These are phyloP conservation scores for Anarrhichthys ocellatus DNA, from an alignment of 2,113 vertebrate species.

Conservation along the genomic window DNA sequence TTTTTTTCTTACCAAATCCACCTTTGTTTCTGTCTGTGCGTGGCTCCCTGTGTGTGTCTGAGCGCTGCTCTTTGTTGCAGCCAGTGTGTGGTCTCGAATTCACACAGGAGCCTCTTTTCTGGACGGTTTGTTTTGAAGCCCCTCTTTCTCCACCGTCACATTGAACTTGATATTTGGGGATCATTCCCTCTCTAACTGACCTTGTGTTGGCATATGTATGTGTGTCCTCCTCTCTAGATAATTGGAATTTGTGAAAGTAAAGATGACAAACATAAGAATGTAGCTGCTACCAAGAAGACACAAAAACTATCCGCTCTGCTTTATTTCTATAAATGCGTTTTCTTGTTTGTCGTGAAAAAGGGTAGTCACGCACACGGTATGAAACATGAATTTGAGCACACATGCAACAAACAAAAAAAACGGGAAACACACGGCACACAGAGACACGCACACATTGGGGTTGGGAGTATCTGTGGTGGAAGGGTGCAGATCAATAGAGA, in stretches of 20 bases:
- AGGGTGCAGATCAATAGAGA: slow-evolving; percentile 92
- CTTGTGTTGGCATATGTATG: slow-evolving; percentile 32
- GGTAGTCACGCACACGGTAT: neutral
- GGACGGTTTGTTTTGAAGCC: slow-evolving; percentile 59
- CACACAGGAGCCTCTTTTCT: slow-evolving; percentile 75
- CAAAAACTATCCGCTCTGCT: neutral
- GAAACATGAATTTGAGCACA: neutral
- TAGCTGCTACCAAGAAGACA: neutral
- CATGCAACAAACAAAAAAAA: neutral
- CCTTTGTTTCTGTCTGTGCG: slow-evolving; percentile 56
- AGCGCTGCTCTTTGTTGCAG: slow-evolving; percentile 87
- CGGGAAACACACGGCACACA: slow-evolving; percentile 6
- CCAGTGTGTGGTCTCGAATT: slow-evolving; percentile 85
- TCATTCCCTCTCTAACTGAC: slow-evolving; percentile 42
- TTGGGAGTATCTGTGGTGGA: slow-evolving; percentile 86
- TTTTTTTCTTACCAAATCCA: slow-evolving; percentile 55
- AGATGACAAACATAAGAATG: neutral
- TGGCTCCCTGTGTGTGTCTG: slow-evolving; percentile 68
- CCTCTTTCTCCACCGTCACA: slow-evolving; percentile 37
- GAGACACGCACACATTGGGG: slow-evolving; percentile 39
- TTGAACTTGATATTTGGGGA: slow-evolving; percentile 68
- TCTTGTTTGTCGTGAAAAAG: neutral
- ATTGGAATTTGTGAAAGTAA: neutral
- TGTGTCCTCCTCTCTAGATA: slow-evolving; percentile 6
- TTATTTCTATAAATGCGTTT: neutral